Percentiles rank a stretch among this genome's conserved stretches.
These are phyloP conservation scores for Ictalurus furcatus DNA, from an alignment of 2,113 vertebrate species.

Conservation along the genomic window DNA sequence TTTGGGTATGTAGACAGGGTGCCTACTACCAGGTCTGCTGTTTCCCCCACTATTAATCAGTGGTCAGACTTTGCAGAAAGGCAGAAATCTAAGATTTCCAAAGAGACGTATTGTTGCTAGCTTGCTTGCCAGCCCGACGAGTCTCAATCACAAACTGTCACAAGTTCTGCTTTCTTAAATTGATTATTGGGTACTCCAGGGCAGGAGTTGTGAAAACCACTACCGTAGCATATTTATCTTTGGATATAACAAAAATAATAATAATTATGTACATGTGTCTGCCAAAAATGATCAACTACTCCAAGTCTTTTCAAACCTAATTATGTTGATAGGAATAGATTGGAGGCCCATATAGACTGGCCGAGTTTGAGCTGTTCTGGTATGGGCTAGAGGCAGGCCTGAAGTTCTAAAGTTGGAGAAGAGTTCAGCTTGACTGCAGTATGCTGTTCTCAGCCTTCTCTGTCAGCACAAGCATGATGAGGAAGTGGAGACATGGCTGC, in stretches of 20 bases:
- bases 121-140: not conserved
- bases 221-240: constrained; percentile 8
- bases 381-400: constrained; percentile 14
- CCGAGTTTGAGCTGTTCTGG: not conserved
- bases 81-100: not conserved
- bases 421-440: constrained; percentile 56
- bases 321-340: constrained; percentile 12
- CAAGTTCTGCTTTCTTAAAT: not conserved
- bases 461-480: constrained; percentile 89
- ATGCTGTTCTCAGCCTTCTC: constrained; percentile 81
- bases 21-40: not conserved
- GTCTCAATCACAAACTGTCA: not conserved
- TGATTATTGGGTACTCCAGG: not conserved
- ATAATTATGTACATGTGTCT: not conserved
- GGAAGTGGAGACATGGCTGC: constrained; percentile 81
- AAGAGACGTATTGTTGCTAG: not conserved
- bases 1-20: not conserved
- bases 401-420: constrained; percentile 40
- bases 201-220: not conserved
- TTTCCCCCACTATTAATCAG: constrained; percentile 16
- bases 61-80: not conserved
- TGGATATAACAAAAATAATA: not conserved
- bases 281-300: not conserved
- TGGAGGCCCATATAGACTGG: not conserved
- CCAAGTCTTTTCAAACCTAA: constrained; percentile 10